phyloP scores from a whole-genome alignment of 2,888 invertebrate genomes.

The Lycocerus yunnanus region DNA sequence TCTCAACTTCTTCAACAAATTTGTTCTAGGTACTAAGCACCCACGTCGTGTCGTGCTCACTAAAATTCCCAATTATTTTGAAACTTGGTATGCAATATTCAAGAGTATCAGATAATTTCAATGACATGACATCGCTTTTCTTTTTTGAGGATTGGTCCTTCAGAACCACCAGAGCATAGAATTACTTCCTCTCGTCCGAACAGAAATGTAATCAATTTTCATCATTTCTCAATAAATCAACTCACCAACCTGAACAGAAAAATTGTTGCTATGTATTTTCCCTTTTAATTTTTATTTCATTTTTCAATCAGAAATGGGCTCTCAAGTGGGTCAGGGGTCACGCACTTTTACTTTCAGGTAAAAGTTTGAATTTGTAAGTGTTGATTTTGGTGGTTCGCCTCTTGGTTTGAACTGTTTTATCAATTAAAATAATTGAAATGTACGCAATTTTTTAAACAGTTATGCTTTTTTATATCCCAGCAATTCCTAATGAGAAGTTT shows the following conservation, averaged over 20 bases:
- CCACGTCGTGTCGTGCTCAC: no score
- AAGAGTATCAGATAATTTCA: neutral
- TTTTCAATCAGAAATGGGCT: neutral
- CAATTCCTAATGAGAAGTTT: neutral
- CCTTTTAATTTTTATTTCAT: neutral
- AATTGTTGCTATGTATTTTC: neutral
- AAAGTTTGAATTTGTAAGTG: neutral
- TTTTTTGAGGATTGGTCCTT: neutral
- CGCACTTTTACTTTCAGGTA: neutral
- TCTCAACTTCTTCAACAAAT: neutral
- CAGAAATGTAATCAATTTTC: neutral
- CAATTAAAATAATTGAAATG: neutral
- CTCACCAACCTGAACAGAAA: neutral
- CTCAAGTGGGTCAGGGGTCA: neutral
- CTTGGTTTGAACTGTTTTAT: neutral
- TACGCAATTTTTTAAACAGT: neutral
- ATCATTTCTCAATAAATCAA: neutral
- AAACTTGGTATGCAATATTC: neutral
- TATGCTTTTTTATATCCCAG: neutral
- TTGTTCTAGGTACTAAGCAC: neutral
- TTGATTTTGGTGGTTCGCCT: neutral
- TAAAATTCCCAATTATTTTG: no score
- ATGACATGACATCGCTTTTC: neutral
- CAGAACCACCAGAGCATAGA: neutral
- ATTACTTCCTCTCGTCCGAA: neutral